A percentile compares a stretch with the other conserved stretches of the same genome.
Conservation (phyloP, 2,888 invertebrate genomes). For the Pheosia gnoma region DNA sequence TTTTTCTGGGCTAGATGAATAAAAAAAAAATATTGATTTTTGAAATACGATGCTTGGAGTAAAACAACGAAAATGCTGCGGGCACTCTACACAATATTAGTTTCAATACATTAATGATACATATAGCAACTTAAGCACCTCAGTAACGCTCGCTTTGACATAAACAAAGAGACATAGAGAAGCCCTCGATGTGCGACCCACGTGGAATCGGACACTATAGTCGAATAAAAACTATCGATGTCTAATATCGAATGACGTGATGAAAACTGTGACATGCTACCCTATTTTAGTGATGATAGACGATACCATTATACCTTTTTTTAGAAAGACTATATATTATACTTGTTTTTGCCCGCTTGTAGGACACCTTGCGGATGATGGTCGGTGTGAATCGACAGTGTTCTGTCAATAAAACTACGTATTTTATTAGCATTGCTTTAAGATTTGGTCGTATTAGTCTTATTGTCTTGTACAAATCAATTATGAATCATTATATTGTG, state of each 20-base stretch:
- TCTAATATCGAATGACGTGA: constrained; percentile 47
- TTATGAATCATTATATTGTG: too few relatives aligned
- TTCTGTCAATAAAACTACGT: constrained; percentile 4
- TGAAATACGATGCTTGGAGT: too few relatives aligned
- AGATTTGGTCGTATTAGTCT: too few relatives aligned
- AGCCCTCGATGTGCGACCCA: constrained; percentile 41
- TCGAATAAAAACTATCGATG: constrained; percentile 48
- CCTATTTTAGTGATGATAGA: constrained; percentile 37
- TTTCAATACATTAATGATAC: too few relatives aligned
- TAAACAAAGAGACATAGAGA: constrained; percentile 32
- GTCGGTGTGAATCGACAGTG: constrained; percentile 30
- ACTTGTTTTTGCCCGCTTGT: neutral
- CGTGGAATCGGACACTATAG: constrained; percentile 44
- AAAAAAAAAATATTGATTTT: too few relatives aligned
- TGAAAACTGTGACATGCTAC: constrained; percentile 39
- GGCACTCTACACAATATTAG: too few relatives aligned
- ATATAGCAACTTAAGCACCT: neutral
- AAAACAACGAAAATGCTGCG: too few relatives aligned
- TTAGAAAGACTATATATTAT: too few relatives aligned
- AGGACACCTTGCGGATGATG: neutral
- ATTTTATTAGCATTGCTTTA: neutral
- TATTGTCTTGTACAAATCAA: too few relatives aligned
- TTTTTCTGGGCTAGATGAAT: too few relatives aligned
- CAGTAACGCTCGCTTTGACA: constrained; percentile 17
- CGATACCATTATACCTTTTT: constrained; percentile 21